Conservation (phyloP, 2,113 vertebrate genomes). For the Pangasianodon gigas region DNA sequence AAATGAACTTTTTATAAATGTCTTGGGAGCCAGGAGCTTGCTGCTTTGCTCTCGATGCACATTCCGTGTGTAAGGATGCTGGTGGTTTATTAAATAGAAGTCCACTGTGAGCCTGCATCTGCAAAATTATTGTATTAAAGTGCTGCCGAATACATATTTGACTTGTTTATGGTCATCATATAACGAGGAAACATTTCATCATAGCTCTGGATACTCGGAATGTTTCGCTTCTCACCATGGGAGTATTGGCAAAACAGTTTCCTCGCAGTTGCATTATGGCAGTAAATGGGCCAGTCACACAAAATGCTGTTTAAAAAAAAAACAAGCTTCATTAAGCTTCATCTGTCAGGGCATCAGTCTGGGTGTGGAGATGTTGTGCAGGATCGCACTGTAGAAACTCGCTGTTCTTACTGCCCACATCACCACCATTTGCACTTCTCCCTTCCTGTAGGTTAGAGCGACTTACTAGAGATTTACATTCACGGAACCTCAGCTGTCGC, state of each 20-base stretch:
- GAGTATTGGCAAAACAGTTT: conserved; percentile 39
- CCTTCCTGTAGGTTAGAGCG: background rate
- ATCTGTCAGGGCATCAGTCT: background rate
- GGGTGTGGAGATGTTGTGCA: background rate
- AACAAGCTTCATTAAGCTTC: conserved; percentile 29
- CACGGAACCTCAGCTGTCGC: background rate
- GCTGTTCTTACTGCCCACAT: background rate
- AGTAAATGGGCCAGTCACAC: conserved; percentile 28
- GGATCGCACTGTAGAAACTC: background rate
- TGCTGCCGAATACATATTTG: background rate
- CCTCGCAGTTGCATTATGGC: conserved; percentile 8
- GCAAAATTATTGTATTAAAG: background rate
- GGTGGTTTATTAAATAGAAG: conserved; percentile 1
- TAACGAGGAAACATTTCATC: conserved; percentile 23
- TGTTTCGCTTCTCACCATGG: background rate
- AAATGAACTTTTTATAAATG: background rate
- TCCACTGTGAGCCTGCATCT: background rate
- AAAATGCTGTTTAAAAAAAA: conserved; percentile 4
- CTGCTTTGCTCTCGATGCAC: background rate
- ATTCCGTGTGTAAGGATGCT: background rate
- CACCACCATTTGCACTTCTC: background rate
- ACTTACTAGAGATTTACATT: background rate
- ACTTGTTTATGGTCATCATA: background rate
- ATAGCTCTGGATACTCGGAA: background rate
- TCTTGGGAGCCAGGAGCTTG: background rate